These are phyloP conservation scores for Falco naumanni DNA, from an alignment of 2,797 vertebrate genomes.

Conservation along the genomic window DNA sequence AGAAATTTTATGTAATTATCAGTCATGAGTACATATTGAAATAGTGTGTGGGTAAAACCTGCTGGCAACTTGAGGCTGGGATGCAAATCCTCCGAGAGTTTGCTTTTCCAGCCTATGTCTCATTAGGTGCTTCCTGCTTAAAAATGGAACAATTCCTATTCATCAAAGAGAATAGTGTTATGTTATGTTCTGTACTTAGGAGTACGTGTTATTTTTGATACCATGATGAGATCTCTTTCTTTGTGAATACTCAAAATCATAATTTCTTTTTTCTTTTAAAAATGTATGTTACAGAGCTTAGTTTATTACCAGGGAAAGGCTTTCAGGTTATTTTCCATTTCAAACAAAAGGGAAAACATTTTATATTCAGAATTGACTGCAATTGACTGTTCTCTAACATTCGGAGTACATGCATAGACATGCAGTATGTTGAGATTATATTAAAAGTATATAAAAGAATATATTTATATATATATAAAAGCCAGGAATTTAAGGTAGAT, in stretches of 20 bases:
- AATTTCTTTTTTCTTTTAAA: neutral
- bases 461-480: neutral
- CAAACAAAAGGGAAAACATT: neutral
- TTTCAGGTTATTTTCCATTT: constrained; percentile 7
- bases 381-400: neutral
- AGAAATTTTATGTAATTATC: neutral
- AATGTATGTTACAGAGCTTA: neutral
- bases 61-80: neutral
- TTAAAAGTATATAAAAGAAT: neutral
- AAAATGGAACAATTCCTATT: neutral
- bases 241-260: neutral
- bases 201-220: neutral
- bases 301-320: neutral
- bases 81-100: neutral
- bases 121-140: neutral
- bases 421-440: neutral
- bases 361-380: neutral
- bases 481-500: neutral
- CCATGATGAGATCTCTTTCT: neutral
- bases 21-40: neutral
- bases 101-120: neutral
- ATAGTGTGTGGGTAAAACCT: neutral
- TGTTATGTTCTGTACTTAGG: neutral
- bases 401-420: neutral
- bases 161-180: neutral